These are phyloP conservation scores for Mythimna pallens DNA, from an alignment of 2,888 invertebrate species.

Conservation along the genomic window DNA sequence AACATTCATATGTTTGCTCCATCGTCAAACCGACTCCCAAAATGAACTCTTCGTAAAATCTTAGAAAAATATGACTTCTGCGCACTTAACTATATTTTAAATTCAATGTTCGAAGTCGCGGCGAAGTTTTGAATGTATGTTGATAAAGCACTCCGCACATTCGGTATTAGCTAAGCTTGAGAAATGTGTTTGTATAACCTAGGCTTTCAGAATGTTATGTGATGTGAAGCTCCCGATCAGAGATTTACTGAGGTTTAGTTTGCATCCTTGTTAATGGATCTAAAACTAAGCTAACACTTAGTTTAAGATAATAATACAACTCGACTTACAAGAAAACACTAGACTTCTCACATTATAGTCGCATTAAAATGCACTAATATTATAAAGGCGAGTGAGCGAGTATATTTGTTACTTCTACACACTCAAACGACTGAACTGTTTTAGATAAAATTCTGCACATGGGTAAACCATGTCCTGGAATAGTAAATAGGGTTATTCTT, in stretches of 20 bases:
- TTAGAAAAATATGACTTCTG: constrained; percentile 48
- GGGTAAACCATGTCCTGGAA: too few species aligned
- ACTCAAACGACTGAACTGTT: too few species aligned
- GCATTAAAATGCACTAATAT: too few species aligned
- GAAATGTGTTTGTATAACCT: constrained; percentile 47
- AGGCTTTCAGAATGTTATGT: constrained; percentile 20
- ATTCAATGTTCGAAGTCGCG: constrained; percentile 49
- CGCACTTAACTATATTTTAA: constrained; percentile 37
- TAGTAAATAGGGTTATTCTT: too few species aligned
- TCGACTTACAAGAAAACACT: too few species aligned
- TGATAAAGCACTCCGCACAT: constrained; percentile 48
- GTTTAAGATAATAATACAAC: background rate
- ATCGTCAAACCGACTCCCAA: constrained; percentile 39
- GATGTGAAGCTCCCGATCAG: constrained; percentile 18
- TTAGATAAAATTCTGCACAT: too few species aligned
- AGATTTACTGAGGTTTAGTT: constrained; percentile 17
- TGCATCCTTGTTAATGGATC: constrained; percentile 18
- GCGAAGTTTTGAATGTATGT: constrained; percentile 48
- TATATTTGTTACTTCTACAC: too few species aligned
- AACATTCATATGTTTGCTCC: constrained; percentile 46
- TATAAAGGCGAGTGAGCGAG: too few species aligned
- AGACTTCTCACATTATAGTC: too few species aligned
- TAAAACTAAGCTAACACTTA: background rate
- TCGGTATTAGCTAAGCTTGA: constrained; percentile 46
- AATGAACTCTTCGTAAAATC: constrained; percentile 38